Base-by-base conservation (phyloP, 2,797 vertebrate species). In the Acanthurus lineatus region DNA sequence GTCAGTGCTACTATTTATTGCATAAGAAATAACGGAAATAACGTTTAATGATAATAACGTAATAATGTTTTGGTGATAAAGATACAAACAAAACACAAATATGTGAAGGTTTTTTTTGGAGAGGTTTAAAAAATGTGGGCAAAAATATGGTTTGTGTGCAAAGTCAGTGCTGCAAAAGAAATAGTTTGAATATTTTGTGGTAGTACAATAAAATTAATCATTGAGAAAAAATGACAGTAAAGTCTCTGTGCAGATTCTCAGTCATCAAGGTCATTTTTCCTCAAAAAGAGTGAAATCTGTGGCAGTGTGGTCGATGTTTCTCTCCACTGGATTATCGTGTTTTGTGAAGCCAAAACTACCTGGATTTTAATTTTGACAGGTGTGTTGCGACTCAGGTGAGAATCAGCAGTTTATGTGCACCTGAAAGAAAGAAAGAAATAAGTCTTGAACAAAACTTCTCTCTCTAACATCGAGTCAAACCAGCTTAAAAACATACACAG, bases 1-100 rank as follows among this genome's bases (percentile, higher is more conserved):
- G 69, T 73, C 48, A 62, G 28, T 3, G 42, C 70, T 69, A n/a
- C 70, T 48, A 62, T 69, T 47, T 9, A 12, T 83, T 54, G 35
- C 28, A 45, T 22, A 40, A 17, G 28, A 65, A 73, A 44, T 61
- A 15, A 12, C 59, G 20, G 16, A 73, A 5, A 25, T 25, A 10
- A 40, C 1, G 40, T 40, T 40, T 56, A 10, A 40, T 8, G 40
- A n/a, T n/a, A n/a, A n/a, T n/a, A n/a, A n/a, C n/a, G n/a, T n/a
- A n/a, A 28, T 40, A 10, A 40, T 8, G 40, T 40, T 40, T 56
- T 52, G 54, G 16, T 48, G 20, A 19, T 53, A 22, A 51, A 66
- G 28, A 69, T 51, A 61, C 42, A 81, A 80, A 69, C 42, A 49
- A 45, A 69, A 73, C 49, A 61, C 22, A 71, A 56, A 38, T 40